A percentile compares a stretch with the other conserved stretches of the same genome.
Conservation (phyloP, 2,113 vertebrate genomes). For the Formicarius rufipectus region DNA sequence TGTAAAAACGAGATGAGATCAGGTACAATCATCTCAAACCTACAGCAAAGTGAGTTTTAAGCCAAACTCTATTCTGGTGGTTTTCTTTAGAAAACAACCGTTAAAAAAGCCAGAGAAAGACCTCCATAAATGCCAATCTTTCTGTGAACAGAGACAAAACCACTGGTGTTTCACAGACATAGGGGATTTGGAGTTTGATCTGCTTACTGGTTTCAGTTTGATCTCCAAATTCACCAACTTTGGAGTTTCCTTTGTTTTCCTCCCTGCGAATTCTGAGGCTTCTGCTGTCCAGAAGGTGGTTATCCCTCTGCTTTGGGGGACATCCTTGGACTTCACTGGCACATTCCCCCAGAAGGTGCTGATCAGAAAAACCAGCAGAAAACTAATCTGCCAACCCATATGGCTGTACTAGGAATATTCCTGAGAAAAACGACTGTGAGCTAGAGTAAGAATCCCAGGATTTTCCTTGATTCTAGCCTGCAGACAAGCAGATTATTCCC, state of each 20-base stretch:
- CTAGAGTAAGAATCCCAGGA: neutral
- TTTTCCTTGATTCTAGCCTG: neutral
- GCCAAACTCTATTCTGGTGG: neutral
- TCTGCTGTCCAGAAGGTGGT: neutral
- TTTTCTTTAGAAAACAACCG: neutral
- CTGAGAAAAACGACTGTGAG: neutral
- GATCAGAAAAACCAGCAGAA: neutral
- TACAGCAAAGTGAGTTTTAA: neutral
- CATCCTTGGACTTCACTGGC: neutral
- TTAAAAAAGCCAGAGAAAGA: neutral
- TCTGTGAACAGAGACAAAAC: neutral
- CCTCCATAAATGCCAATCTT: neutral
- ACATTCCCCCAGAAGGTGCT: neutral
- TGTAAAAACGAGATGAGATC: slow-evolving; percentile 4
- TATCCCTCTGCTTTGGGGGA: neutral
- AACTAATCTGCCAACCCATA: neutral
- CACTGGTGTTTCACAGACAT: neutral
- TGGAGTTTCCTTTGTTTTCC: neutral
- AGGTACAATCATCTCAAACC: neutral
- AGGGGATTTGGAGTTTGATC: neutral
- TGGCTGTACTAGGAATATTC: neutral
- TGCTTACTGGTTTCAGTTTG: neutral
- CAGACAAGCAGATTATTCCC: neutral
- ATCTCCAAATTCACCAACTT: neutral
- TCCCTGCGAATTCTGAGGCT: neutral